A percentile compares a stretch with the other conserved stretches of the same genome.
These are phyloP conservation scores for Dimorphilus gyrociliatus DNA, from an alignment of 2,888 invertebrate genomes.

Conservation along the genomic window DNA sequence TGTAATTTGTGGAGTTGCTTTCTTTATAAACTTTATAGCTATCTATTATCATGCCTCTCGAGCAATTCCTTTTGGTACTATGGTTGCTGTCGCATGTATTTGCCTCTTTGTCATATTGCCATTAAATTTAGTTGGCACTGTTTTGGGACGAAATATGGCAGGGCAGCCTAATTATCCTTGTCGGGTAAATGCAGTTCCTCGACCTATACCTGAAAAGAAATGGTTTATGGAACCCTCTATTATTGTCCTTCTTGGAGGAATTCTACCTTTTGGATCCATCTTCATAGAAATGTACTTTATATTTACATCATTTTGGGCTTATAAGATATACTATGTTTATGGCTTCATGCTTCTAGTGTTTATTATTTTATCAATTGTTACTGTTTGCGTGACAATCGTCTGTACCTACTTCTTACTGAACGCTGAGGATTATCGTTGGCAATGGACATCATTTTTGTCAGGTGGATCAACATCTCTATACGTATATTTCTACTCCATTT, in stretches of 20 bases:
- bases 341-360: constrained; percentile 94
- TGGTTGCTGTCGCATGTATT: constrained; percentile 96
- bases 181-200: constrained; percentile 91
- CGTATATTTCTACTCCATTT: constrained; percentile 94
- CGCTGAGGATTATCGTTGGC: constrained; percentile 99
- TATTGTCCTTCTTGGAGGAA: constrained; percentile 83
- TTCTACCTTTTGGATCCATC: constrained; percentile 95
- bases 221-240: constrained; percentile 96
- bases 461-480: constrained; percentile 91
- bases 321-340: constrained; percentile 99
- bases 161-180: constrained; percentile 96
- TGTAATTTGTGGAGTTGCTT: constrained; percentile 86
- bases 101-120: constrained; percentile 95
- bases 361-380: constrained; percentile 84
- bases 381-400: constrained; percentile 99
- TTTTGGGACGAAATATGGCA: constrained; percentile 82
- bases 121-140: constrained; percentile 84
- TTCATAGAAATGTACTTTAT: constrained; percentile 99
- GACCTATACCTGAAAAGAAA: constrained; percentile 91
- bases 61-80: constrained; percentile 95
- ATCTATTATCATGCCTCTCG: constrained; percentile 98
- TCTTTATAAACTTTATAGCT: constrained; percentile 96
- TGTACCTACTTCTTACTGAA: constrained; percentile 97
- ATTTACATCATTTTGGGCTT: constrained; percentile 99
- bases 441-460: constrained; percentile 95